Evolutionary conservation across 2,888 invertebrate species (phyloP), one percentile per base, ranked within the genome.

Genomic region (Cheilosia grossa): DNA sequence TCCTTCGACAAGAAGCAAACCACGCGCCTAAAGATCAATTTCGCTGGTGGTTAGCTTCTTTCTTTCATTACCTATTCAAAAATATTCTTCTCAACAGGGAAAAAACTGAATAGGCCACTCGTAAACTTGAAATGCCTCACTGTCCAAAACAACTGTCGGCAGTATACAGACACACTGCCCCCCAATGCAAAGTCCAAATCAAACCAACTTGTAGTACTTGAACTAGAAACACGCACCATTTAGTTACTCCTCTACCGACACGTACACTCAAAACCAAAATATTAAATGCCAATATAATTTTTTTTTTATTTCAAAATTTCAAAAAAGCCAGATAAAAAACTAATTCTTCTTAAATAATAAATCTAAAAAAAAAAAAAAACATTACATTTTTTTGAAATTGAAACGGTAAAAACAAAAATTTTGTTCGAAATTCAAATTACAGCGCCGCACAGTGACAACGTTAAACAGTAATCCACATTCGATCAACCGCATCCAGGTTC

Each of bases 401-500:
- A 85, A 78, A 85, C 72, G 78, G 74, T 78, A 79, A 61, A 78
- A 78, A 87, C 75, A 53, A 72, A 69, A 87, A 80, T 87, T 37
- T 87, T 82, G 75, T 82, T 80, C 85, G 82, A 89, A 88, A 89
- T 89, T 88, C 88, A 91, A 90, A 90, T 91, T 92, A 91, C 91
- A 91, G 91, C 92, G 92, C 91, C 92, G 91, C 91, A 91, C 91
- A 90, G 92, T 91, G 92, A 90, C 91, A 91, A 92, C 91, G 91
- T 91, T 91, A 91, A 92, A 92, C 91, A 91, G 91, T 92, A 90
- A 89, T 91, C 91, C 92, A 92, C 92, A 92, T 92, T 91, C 92
- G 92, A 91, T 91, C 92, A 92, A 92, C 91, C 91, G 92, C 91
- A 92, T 92, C 91, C 91, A 92, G 91, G 92, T 91, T 89, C 91